Percentiles rank a stretch among this genome's conserved stretches.
Conservation (phyloP, 2,797 vertebrate species). For the Enteromius viviparus region DNA sequence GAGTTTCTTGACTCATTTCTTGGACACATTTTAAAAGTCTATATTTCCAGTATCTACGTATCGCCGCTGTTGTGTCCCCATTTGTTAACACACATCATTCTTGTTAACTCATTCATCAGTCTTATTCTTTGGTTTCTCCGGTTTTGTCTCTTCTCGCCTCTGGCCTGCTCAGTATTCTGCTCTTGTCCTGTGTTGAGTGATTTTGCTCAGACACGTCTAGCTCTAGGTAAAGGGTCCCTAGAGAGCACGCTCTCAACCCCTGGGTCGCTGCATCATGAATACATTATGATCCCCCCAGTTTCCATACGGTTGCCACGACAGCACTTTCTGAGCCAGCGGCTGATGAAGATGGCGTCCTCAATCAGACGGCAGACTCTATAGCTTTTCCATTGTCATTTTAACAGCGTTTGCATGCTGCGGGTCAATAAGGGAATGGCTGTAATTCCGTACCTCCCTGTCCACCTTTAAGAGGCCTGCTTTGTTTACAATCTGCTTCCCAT, state of each 20-base stretch:
- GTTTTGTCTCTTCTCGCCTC: constrained; percentile 71
- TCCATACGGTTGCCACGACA: constrained; percentile 99
- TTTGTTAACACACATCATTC: background rate
- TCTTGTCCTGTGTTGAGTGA: constrained; percentile 99
- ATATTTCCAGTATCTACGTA: constrained; percentile 53
- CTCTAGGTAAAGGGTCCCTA: constrained; percentile 99
- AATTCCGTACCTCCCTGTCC: constrained; percentile 56
- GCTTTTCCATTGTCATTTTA: background rate
- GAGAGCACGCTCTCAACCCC: constrained; percentile 97
- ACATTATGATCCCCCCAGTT: constrained; percentile 98
- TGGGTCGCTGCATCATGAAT: constrained; percentile 99
- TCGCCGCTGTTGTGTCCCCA: constrained; percentile 34
- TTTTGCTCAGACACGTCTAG: constrained; percentile 99
- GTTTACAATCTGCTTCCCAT: constrained; percentile 60
- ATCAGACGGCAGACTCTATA: background rate
- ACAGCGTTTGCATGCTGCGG: background rate
- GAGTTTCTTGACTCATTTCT: background rate
- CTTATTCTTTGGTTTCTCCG: constrained; percentile 59
- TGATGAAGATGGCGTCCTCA: constrained; percentile 91
- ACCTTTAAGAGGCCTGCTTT: constrained; percentile 74
- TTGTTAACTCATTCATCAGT: no score
- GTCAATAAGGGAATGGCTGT: background rate
- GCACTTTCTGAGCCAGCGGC: constrained; percentile 98
- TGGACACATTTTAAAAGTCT: constrained; percentile 28
- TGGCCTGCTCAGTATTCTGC: constrained; percentile 97